Conservation (phyloP, 2,797 vertebrate species). For the Alosa sapidissima region DNA sequence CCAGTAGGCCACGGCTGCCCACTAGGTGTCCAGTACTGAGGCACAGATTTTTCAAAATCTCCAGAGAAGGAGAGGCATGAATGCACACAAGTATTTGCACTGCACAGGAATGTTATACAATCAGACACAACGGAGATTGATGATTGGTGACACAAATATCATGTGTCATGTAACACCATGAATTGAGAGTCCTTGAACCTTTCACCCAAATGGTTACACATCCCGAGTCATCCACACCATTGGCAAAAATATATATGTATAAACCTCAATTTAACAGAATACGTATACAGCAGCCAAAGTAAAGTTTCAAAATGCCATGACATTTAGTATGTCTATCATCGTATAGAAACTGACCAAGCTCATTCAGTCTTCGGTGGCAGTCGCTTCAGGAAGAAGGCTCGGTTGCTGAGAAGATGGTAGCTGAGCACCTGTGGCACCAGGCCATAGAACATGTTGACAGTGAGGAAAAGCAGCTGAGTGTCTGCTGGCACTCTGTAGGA, state of each 20-base stretch:
- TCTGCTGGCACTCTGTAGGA: constrained; percentile 87
- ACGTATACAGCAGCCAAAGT: background rate
- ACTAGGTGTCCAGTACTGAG: background rate
- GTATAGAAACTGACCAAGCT: constrained; percentile 19
- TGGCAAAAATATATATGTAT: background rate
- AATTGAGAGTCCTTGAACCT: background rate
- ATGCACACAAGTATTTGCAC: background rate
- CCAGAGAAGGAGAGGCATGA: background rate
- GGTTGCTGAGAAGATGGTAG: constrained; percentile 83
- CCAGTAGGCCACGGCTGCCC: too few relatives aligned
- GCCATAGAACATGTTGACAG: constrained; percentile 82
- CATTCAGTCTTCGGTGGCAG: constrained; percentile 76
- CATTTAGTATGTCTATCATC: background rate
- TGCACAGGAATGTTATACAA: constrained; percentile 12
- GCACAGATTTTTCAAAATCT: background rate
- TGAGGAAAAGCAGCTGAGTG: constrained; percentile 79
- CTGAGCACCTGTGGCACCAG: constrained; percentile 87
- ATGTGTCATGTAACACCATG: background rate
- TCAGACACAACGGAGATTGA: background rate
- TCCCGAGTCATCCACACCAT: background rate
- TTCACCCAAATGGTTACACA: background rate
- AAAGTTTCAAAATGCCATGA: background rate
- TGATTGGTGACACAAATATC: background rate
- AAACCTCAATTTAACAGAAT: background rate
- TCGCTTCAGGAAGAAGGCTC: constrained; percentile 83